Conservation (phyloP, 1,140 invertebrate species). For the Macrobrachium rosenbergii region DNA sequence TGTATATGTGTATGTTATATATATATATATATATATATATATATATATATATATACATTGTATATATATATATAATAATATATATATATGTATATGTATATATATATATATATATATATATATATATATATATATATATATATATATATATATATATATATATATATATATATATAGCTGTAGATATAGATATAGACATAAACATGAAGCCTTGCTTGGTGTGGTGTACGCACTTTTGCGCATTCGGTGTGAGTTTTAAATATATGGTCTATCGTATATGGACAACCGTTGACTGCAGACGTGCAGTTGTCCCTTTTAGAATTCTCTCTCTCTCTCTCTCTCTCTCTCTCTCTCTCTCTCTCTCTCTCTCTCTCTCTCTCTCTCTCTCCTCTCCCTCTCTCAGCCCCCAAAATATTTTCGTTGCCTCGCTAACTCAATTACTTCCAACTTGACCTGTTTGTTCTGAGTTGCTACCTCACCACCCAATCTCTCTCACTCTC, state of each 20-base stretch:
- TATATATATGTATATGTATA: neutral
- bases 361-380: constrained; percentile 38
- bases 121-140: constrained; percentile 12
- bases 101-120: neutral
- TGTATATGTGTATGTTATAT: too few species aligned
- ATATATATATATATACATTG: constrained; percentile 3
- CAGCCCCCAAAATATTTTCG: constrained; percentile 53
- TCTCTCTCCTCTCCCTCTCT: neutral
- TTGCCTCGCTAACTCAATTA: constrained; percentile 47
- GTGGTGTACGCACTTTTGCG: neutral
- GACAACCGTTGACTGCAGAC: too few species aligned
- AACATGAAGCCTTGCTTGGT: neutral
- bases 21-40: constrained; percentile 11
- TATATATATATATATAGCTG: constrained; percentile 9
- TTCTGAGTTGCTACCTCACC: constrained; percentile 43
- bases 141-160: constrained; percentile 26
- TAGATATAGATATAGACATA: neutral
- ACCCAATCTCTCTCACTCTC: constrained; percentile 42
- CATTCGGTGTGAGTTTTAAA: too few species aligned
- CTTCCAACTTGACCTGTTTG: constrained; percentile 58
- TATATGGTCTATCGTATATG: too few species aligned
- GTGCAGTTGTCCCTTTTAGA: too few species aligned
- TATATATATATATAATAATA: constrained; percentile 23
- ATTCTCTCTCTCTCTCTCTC: constrained; percentile 12
- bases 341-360: constrained; percentile 34